A percentile compares a stretch with the other conserved stretches of the same genome.
Evolutionary conservation across 2,888 invertebrate genomes (phyloP).

Genomic region (Cephus pygmeus): DNA sequence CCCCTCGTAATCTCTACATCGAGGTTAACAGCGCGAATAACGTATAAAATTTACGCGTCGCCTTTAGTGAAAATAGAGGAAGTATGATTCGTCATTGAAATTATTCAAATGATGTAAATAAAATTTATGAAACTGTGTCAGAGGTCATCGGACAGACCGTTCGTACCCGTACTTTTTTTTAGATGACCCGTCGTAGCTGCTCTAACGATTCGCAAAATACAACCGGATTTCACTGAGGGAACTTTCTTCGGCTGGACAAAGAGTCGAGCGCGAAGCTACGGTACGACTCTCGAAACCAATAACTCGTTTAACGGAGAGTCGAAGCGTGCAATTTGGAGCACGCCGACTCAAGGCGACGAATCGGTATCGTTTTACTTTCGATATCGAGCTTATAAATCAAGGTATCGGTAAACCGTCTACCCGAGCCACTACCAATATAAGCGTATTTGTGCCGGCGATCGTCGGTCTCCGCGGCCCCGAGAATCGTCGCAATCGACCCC

Average conservation of each 20-base stretch:
- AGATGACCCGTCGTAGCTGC: not conserved
- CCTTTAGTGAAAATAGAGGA: not conserved
- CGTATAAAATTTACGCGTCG: not conserved
- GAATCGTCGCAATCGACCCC: conserved; percentile 35
- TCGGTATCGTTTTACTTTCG: conserved; percentile 3
- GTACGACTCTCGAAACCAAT: not conserved
- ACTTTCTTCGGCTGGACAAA: not conserved
- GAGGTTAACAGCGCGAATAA: not conserved
- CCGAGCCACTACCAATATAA: not conserved
- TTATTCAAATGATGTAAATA: not conserved
- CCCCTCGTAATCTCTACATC: not conserved
- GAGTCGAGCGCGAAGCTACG: not conserved
- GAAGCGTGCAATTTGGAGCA: conserved; percentile 4
- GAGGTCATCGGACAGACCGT: conserved; percentile 12
- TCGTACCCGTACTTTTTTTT: not conserved
- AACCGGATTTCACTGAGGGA: not conserved
- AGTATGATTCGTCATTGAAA: not conserved
- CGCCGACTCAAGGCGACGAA: conserved; percentile 1
- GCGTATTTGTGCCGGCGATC: not conserved
- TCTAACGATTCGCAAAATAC: not conserved
- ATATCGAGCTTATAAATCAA: conserved; percentile 3
- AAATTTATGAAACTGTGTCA: conserved; percentile 21
- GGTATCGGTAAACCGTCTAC: not conserved
- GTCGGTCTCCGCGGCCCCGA: conserved; percentile 40
- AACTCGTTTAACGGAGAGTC: not conserved